phyloP scores from a whole-genome alignment of 1,140 invertebrate species.

The Drosophila ogumai region DNA sequence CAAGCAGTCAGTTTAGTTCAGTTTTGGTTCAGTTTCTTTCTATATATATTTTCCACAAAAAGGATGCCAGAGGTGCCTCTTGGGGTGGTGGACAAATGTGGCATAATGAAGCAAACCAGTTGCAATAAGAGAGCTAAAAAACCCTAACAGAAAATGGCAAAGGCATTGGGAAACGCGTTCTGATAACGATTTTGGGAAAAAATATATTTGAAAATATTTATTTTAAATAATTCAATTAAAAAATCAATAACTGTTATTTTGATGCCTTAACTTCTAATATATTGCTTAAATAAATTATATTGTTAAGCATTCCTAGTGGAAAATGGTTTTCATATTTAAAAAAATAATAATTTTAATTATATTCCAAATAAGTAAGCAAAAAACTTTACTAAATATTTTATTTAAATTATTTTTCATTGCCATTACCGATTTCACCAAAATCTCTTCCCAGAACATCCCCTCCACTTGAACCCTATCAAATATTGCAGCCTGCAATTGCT shows the following conservation, averaged over 20 bases:
- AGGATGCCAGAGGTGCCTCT: slow-evolving; percentile 6
- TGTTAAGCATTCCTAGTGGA: neutral
- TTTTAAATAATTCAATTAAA: neutral
- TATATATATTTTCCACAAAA: neutral
- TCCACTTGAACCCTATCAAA: slow-evolving; percentile 23
- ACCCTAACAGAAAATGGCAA: slow-evolving; percentile 35
- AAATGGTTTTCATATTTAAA: too few relatives aligned
- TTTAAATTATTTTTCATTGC: neutral
- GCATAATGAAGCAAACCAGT: slow-evolving; percentile 58
- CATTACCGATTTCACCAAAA: neutral
- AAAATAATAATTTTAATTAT: too few relatives aligned
- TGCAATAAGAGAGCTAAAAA: slow-evolving; percentile 48
- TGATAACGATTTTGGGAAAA: neutral
- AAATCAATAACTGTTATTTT: neutral
- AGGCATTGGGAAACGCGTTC: neutral
- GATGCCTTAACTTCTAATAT: neutral
- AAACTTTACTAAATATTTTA: neutral
- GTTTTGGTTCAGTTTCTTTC: slow-evolving; percentile 28
- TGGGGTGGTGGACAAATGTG: slow-evolving; percentile 49
- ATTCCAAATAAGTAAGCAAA: too few relatives aligned
- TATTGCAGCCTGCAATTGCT: slow-evolving; percentile 47
- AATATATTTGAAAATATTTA: neutral
- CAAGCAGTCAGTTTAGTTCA: slow-evolving; percentile 53
- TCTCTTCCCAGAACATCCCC: slow-evolving; percentile 11
- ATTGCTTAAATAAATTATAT: neutral